Conservation (phyloP, 2,888 invertebrate species). For the Leptogaster cylindrica region DNA sequence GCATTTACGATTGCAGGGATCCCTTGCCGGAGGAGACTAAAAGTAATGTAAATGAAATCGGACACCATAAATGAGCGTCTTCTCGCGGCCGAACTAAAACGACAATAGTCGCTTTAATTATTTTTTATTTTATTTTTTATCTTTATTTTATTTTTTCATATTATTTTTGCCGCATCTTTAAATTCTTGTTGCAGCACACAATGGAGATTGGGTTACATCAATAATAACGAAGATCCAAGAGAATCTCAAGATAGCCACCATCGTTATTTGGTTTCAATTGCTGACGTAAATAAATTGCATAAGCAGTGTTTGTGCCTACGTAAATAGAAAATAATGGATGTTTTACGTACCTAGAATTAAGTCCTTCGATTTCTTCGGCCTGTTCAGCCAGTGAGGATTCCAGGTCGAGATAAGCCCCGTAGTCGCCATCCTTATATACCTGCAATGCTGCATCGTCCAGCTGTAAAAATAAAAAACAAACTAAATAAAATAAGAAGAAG, state of each 20-base stretch:
- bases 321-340: conserved; percentile 10
- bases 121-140: too few relatives aligned
- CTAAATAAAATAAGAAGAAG: too few relatives aligned
- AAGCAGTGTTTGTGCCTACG: neutral
- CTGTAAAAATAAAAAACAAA: conserved; percentile 67
- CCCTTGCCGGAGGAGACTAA: too few relatives aligned
- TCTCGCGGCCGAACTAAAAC: neutral
- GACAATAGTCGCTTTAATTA: conserved; percentile 21
- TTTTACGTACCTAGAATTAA: conserved; percentile 84
- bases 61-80: conserved; percentile 10
- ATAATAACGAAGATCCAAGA: conserved; percentile 6
- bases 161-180: conserved; percentile 27
- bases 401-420: conserved; percentile 95
- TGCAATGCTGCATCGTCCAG: conserved; percentile 97
- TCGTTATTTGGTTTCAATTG: conserved; percentile 29
- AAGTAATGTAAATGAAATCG: conserved; percentile 12
- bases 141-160: too few relatives aligned
- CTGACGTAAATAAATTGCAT: conserved; percentile 34
- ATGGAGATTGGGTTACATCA: conserved; percentile 13
- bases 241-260: conserved; percentile 15
- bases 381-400: conserved; percentile 97
- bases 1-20: too few relatives aligned
- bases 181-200: conserved; percentile 2
- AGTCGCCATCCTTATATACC: conserved; percentile 96
- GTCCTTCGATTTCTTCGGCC: conserved; percentile 95